Evolutionary conservation across 2,113 vertebrate genomes (phyloP).

Genomic region (Noctilio leporinus): DNA sequence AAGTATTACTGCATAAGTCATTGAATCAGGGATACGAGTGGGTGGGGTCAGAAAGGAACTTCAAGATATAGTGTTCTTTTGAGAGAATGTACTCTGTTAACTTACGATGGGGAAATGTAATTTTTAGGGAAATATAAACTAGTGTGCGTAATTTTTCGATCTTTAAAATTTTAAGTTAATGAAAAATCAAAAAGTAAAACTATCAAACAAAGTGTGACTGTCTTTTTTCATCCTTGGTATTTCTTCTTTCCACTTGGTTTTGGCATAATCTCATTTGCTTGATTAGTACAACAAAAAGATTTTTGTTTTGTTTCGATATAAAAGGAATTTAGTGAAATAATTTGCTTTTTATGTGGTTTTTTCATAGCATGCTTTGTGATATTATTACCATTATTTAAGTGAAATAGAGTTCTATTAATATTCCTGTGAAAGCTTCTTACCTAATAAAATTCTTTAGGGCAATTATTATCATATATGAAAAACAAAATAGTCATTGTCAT

Average conservation of each 20-base stretch:
- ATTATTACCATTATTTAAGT: conserved; percentile 26
- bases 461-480: neutral
- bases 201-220: neutral
- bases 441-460: neutral
- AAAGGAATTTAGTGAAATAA: neutral
- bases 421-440: conserved; percentile 6
- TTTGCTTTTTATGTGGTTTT: neutral
- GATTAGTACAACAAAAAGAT: neutral
- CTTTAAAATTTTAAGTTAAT: neutral
- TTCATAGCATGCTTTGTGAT: conserved; percentile 1
- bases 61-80: neutral
- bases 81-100: neutral
- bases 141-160: neutral
- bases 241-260: neutral
- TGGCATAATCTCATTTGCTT: conserved; percentile 13
- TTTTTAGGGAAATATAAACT: conserved; percentile 8
- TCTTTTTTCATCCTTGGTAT: neutral
- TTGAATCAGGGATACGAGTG: neutral
- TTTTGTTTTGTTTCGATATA: neutral
- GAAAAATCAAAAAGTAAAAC: conserved; percentile 5
- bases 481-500: neutral
- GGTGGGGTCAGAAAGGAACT: neutral
- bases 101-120: neutral
- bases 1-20: neutral
- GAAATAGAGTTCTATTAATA: neutral